Base-by-base conservation (phyloP, 2,888 invertebrate species). In the Macaria notata region DNA sequence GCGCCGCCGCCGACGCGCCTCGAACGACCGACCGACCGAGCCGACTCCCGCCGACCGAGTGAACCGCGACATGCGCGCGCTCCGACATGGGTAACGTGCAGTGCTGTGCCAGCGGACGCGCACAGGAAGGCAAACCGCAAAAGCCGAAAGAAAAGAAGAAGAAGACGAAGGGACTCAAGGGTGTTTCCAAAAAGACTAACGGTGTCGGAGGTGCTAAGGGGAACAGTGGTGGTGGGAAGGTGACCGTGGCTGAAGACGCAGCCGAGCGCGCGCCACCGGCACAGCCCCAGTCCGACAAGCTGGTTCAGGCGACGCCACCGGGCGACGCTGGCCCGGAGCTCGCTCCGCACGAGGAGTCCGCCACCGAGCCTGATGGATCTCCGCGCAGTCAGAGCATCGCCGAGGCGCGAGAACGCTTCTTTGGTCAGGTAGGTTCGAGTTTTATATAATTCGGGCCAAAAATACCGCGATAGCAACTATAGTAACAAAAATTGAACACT, bases 11-110 rank as follows among this genome's bases (percentile, higher is more conserved):
- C 90, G 90, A 86, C 91, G 83, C 88, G 88, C 83, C 71, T 81
- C 91, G 88, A 88, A 89, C 90, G 90, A 89, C 75, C 89, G 88
- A 89, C 84, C 85, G 86, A 88, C 83, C 86, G 86, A 85, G 73
- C 83, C 82, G 83, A 85, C 83, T 85, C 84, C 83, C 82, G 84
- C 83, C 81, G 82, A 81, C 73, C 79, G 78, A 82, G 86, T 79
- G 78, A 74, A 79, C 76, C 88, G 85, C 88, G 90, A 88, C 83
- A 90, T 90, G 90, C 88, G 86, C 85, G 81, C 80, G 78, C 81
- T 72, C 81, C 83, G 89, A 79, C 83, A 91, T 91, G 91, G 91
- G 91, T 88, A 91, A 91, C 76, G 90, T 89, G 90, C 91, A 91
- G 85, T 91, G 91, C 86, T 91, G 91, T 89, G 88, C 88, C 78